Base-by-base conservation (phyloP, 1,140 invertebrate species). In the Drosophila mayri region DNA sequence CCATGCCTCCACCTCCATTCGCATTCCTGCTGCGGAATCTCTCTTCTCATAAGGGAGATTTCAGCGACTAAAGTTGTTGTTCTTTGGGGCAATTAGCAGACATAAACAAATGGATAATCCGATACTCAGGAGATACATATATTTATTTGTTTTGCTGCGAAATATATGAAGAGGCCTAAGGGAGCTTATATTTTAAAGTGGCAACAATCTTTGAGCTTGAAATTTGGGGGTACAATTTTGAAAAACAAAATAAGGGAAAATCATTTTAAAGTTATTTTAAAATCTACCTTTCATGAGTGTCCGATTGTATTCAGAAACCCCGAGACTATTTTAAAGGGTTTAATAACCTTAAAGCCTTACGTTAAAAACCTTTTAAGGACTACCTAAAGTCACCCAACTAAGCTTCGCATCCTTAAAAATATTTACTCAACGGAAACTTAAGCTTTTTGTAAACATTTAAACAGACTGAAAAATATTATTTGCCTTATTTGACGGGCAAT, bases 51-150 rank as follows among this genome's bases (percentile, higher is more conserved):
- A 47, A 12, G 14, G 35, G 16, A 25, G 18, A 18, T 35, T 32
- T 14, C 22, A 63, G 1, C 22, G 4, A 12, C 41, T 62, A 20
- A 11, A 66, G 61, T 22, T 11, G 10, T 22, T 40, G 28, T 20
- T 43, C 47, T 28, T 30, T 4, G 4, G 7, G 37, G 30, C 49
- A 54, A 67, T 40, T 52, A 59, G 61, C 35, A 52, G 32, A 43
- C 71, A 30, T 66, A 76, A 76, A 76, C 55, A 68, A 76, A 63
- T 38, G 71, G 70, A 54, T 74, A 25, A 47, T 46, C 70, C 18
- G 30, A 66, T 54, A 35, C 40, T 55, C 12, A 25, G 25, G 20
- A 22, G 30, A 35, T 67, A 55, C n/a, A 52, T 67, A 55, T 14
- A 52, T 41, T 67, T 66, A 64, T 52, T 57, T 76, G n/a, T 40